These are phyloP conservation scores for Acestrorhynchus altus DNA, from an alignment of 2,797 vertebrate species.

Conservation along the genomic window DNA sequence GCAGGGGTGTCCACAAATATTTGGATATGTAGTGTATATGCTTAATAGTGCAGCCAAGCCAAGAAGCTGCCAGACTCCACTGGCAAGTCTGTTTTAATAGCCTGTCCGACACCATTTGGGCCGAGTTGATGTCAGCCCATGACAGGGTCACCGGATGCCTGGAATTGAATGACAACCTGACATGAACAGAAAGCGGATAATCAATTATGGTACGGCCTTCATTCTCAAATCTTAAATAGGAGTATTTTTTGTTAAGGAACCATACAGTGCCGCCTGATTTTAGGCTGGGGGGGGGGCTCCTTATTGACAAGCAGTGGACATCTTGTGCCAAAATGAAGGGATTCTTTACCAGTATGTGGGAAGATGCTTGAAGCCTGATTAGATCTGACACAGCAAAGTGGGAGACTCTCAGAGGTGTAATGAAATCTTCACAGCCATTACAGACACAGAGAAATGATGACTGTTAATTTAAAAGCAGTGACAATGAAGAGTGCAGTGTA, in stretches of 20 bases:
- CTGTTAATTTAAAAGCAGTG: conserved; percentile 78
- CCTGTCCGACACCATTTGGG: neutral
- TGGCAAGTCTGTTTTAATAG: neutral
- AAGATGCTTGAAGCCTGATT: conserved; percentile 31
- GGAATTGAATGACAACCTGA: neutral
- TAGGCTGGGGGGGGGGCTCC: neutral
- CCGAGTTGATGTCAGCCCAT: neutral
- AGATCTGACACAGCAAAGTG: conserved; percentile 70
- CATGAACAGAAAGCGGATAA: neutral
- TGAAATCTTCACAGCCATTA: conserved; percentile 69
- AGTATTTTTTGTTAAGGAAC: neutral
- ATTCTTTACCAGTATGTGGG: neutral
- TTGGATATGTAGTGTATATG: too few species aligned
- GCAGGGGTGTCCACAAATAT: too few species aligned
- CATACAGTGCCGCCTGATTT: neutral
- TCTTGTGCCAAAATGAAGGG: neutral
- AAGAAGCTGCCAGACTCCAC: neutral
- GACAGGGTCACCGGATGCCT: neutral
- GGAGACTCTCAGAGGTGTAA: conserved; percentile 74
- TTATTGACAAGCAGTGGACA: neutral
- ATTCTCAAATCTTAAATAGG: neutral
- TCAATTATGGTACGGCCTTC: neutral
- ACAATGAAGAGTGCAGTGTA: conserved; percentile 65
- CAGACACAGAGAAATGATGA: conserved; percentile 67
- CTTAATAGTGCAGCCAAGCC: neutral